Conservation (phyloP, 2,113 vertebrate species). For the Istiophorus platypterus region DNA sequence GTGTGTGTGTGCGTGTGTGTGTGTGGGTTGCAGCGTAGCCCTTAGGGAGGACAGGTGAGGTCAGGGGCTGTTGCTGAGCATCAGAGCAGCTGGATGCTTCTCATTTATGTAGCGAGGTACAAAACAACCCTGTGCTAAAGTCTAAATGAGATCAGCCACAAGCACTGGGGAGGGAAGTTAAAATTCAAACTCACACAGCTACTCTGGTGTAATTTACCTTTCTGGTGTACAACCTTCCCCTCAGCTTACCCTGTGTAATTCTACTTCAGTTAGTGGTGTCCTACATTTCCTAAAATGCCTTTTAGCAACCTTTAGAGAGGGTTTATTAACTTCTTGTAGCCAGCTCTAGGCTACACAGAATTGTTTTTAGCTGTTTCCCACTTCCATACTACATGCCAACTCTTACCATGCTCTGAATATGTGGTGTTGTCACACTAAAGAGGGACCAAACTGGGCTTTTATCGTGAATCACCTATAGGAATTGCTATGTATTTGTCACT, state of each 20-base stretch:
- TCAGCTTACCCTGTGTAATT: not conserved
- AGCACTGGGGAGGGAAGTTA: not conserved
- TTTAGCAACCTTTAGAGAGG: conserved; percentile 16
- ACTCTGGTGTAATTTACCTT: conserved; percentile 5
- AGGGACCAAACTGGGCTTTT: not conserved
- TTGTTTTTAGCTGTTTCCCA: conserved; percentile 1
- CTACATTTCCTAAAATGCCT: conserved; percentile 36
- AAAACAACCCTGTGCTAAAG: conserved; percentile 52
- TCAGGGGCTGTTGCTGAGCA: conserved; percentile 47
- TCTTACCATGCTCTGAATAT: not conserved
- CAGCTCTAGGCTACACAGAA: not conserved
- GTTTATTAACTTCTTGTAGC: conserved; percentile 11
- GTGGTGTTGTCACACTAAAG: not conserved
- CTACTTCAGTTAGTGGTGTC: conserved; percentile 1
- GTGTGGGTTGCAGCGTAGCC: conserved; percentile 30
- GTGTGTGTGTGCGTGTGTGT: conserved; percentile 37
- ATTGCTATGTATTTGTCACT: not conserved
- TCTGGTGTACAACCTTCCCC: conserved; percentile 27
- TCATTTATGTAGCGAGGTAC: conserved; percentile 62
- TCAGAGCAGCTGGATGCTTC: conserved; percentile 70
- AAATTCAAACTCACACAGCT: not conserved
- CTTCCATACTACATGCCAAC: not conserved
- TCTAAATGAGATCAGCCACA: conserved; percentile 40
- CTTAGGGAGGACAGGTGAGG: conserved; percentile 64
- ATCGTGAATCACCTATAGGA: not conserved